Base-by-base conservation (phyloP, 2,888 invertebrate species). In the Amphipoea lucens region DNA sequence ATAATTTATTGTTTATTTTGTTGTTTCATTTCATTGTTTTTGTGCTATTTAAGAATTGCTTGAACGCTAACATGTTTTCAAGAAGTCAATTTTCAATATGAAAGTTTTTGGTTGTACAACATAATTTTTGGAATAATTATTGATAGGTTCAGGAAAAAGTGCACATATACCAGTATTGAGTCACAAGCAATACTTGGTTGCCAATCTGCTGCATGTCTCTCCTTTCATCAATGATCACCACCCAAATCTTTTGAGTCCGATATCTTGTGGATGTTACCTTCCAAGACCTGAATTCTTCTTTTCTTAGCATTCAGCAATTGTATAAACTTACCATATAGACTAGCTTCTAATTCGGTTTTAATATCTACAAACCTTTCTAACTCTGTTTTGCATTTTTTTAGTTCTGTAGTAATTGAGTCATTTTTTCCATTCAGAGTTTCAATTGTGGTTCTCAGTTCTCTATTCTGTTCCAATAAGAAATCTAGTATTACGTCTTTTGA, bases 231-330 rank as follows among this genome's bases (percentile, higher is more conserved):
- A 12, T 68, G 20, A 17, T 76, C 80, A 65, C 65, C 62, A 54
- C 45, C 68, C n/a, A 63, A 36, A 20, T 67, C 66, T 0, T 75
- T 83, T 14, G 76, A 29, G 17, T 86, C 84, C 6, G 83, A 80
- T 60, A 89, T 85, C n/a, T 90, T 92, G 23, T 90, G 87, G 70
- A 96, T 76, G 67, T 90, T 90, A 40, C 94, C 92, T 91, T 96
- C 95, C 45, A 97, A 89, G 14, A 93, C 66, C 68, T 92, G 83
- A 75, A 96, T 96, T 84, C 95, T 92, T 79, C 87, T 92, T 84
- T 96, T 96, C 83, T 96, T 96, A 20, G 92, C 87, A 89, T 96
- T 96, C 45, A 96, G 87, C 57, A 96, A 79, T 72, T 94, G 92
- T 0, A 94, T 87, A 94, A 96, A 96, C 80, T 95, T 95, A 17